A percentile compares a stretch with the other conserved stretches of the same genome.
These are phyloP conservation scores for Caenorhabditis sp. DNA, from an alignment of 2,888 invertebrate species.

Conservation along the genomic window DNA sequence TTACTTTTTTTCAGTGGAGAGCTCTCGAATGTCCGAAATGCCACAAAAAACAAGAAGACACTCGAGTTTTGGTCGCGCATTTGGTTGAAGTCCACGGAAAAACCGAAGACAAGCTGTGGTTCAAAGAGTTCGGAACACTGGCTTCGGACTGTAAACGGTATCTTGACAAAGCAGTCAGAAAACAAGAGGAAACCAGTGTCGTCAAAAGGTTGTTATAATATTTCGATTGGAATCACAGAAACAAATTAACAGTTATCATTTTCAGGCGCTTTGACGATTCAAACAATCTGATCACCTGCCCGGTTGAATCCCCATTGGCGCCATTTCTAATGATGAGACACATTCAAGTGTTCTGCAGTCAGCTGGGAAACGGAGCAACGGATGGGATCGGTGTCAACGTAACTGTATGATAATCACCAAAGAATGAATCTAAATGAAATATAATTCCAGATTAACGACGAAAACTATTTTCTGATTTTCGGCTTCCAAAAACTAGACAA, in stretches of 20 bases:
- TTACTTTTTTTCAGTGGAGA: slow-evolving; percentile 38
- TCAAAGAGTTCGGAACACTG: neutral
- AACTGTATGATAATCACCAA: neutral
- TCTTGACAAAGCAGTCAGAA: slow-evolving; percentile 16
- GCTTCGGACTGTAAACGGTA: neutral
- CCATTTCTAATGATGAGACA: slow-evolving; percentile 41
- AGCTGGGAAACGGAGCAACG: neutral
- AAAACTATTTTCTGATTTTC: slow-evolving; percentile 24
- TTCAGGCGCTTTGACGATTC: slow-evolving; percentile 46
- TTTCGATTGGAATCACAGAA: neutral
- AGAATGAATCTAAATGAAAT: neutral
- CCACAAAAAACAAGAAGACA: slow-evolving; percentile 3
- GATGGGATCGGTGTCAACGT: slow-evolving; percentile 42
- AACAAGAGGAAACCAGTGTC: slow-evolving; percentile 22
- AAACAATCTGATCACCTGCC: slow-evolving; percentile 38
- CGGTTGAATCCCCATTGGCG: slow-evolving; percentile 22
- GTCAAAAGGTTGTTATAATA: slow-evolving; percentile 42
- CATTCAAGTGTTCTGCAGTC: slow-evolving; percentile 19
- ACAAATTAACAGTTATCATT: neutral
- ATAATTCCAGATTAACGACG: slow-evolving; percentile 12
- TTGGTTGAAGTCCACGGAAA: slow-evolving; percentile 35
- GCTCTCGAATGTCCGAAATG: slow-evolving; percentile 38
- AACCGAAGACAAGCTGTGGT: slow-evolving; percentile 26
- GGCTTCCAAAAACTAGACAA: slow-evolving; percentile 26
- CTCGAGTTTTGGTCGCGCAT: slow-evolving; percentile 6